phyloP scores from a whole-genome alignment of 2,888 invertebrate genomes.

The Heliconius erato region DNA sequence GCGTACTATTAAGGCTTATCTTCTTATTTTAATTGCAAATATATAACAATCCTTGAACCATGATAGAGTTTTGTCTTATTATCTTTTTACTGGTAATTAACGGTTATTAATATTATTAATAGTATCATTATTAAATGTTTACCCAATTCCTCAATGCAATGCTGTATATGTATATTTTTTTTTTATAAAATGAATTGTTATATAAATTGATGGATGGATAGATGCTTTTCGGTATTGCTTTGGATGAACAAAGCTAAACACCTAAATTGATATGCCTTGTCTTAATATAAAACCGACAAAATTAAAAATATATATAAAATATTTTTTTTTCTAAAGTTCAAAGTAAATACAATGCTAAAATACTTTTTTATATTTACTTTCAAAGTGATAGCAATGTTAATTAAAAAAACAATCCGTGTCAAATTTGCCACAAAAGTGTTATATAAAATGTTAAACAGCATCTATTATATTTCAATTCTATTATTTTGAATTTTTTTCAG shows the following conservation, averaged over 20 bases:
- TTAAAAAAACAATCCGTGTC: neutral
- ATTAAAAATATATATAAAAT: neutral
- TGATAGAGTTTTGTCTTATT: slow-evolving; percentile 13
- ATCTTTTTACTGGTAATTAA: neutral
- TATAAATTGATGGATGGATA: too few relatives aligned
- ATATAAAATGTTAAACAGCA: neutral
- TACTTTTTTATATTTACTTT: neutral
- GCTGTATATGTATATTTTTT: neutral
- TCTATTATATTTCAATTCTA: neutral
- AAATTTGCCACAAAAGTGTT: neutral
- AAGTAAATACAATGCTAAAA: neutral
- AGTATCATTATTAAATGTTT: neutral
- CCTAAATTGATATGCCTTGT: neutral
- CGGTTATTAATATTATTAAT: neutral
- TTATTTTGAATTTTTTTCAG: too few relatives aligned
- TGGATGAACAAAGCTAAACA: neutral
- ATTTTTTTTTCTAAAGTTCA: neutral
- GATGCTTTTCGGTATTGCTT: too few relatives aligned
- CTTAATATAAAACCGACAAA: neutral
- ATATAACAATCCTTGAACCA: slow-evolving; percentile 8
- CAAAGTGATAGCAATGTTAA: neutral
- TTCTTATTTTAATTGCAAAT: slow-evolving; percentile 30
- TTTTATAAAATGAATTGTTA: too few relatives aligned
- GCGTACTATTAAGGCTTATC: slow-evolving; percentile 15
- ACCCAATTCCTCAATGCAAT: neutral